Evolutionary conservation across 2,113 vertebrate species (phyloP).

Genomic region (Silurus glanis): DNA sequence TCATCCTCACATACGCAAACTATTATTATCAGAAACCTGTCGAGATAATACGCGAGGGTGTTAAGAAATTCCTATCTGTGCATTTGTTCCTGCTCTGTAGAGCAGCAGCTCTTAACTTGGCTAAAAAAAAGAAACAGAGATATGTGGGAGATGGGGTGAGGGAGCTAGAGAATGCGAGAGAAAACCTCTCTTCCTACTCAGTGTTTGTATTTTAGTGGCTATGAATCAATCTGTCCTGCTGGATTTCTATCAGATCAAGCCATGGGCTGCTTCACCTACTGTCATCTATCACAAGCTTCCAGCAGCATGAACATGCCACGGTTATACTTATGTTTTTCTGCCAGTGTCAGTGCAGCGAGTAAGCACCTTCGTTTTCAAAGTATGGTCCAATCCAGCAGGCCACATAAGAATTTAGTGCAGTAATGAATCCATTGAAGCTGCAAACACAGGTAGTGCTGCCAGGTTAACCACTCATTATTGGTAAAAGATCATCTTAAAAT

Average conservation of each 20-base stretch:
- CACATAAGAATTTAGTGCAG: slow-evolving; percentile 39
- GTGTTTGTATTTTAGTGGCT: slow-evolving; percentile 38
- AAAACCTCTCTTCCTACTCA: slow-evolving; percentile 16
- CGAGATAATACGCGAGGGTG: slow-evolving; percentile 47
- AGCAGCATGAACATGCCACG: slow-evolving; percentile 3
- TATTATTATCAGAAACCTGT: slow-evolving; percentile 50
- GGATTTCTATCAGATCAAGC: slow-evolving; percentile 30
- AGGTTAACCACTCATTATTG: slow-evolving; percentile 51
- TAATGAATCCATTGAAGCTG: slow-evolving; percentile 47
- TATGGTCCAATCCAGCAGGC: slow-evolving; percentile 33
- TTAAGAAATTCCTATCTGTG: slow-evolving; percentile 44
- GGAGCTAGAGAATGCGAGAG: slow-evolving; percentile 5
- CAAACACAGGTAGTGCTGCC: slow-evolving; percentile 47
- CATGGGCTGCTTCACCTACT: slow-evolving; percentile 32
- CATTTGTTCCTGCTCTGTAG: slow-evolving; percentile 33
- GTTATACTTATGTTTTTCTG: slow-evolving; percentile 23
- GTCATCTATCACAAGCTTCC: slow-evolving; percentile 36
- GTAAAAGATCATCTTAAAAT: slow-evolving; percentile 55
- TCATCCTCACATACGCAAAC: slow-evolving; percentile 37
- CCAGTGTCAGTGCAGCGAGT: neutral
- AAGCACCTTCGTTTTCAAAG: slow-evolving; percentile 5
- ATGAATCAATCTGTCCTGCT: slow-evolving; percentile 45
- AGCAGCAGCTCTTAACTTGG: slow-evolving; percentile 17
- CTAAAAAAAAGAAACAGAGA: neutral
- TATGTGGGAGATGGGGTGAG: neutral